phyloP scores from a whole-genome alignment of 2,888 invertebrate genomes.

The Netelia melanura region DNA sequence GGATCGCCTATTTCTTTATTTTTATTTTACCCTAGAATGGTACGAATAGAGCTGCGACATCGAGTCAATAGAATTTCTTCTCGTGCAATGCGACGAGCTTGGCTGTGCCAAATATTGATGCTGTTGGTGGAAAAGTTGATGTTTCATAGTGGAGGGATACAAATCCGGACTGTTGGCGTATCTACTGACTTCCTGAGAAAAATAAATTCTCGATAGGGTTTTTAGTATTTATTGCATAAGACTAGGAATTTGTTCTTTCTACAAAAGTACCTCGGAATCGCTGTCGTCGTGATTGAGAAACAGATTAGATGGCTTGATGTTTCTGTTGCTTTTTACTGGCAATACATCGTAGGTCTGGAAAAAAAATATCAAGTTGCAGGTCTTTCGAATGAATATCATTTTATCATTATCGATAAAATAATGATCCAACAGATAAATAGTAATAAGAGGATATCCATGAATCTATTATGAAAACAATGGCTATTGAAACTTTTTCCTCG shows the following conservation, averaged over 20 bases:
- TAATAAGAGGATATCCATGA: no score
- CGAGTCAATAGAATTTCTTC: conserved; percentile 81
- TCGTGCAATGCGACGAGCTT: conserved; percentile 72
- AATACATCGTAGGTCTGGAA: conserved; percentile 87
- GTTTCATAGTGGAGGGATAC: conserved; percentile 75
- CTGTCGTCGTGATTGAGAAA: conserved; percentile 80
- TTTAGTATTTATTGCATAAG: conserved; percentile 55
- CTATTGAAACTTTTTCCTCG: no score
- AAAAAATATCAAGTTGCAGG: conserved; percentile 52
- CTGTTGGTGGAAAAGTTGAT: conserved; percentile 73
- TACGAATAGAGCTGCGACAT: conserved; percentile 78
- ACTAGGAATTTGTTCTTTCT: conserved; percentile 30
- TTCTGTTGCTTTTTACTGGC: conserved; percentile 70
- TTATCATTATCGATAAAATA: background rate
- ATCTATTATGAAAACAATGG: no score
- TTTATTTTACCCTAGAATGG: conserved; percentile 82
- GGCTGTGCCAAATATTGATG: conserved; percentile 64
- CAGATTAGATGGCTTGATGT: conserved; percentile 75
- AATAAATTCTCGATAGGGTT: conserved; percentile 73
- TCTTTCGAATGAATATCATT: conserved; percentile 13
- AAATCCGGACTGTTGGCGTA: conserved; percentile 81
- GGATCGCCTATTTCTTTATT: conserved; percentile 44
- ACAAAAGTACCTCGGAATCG: conserved; percentile 80
- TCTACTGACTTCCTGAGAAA: conserved; percentile 76
- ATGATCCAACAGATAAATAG: no score